phyloP scores from a whole-genome alignment of 2,797 vertebrate genomes.

The Neosilurus mollespiculum region DNA sequence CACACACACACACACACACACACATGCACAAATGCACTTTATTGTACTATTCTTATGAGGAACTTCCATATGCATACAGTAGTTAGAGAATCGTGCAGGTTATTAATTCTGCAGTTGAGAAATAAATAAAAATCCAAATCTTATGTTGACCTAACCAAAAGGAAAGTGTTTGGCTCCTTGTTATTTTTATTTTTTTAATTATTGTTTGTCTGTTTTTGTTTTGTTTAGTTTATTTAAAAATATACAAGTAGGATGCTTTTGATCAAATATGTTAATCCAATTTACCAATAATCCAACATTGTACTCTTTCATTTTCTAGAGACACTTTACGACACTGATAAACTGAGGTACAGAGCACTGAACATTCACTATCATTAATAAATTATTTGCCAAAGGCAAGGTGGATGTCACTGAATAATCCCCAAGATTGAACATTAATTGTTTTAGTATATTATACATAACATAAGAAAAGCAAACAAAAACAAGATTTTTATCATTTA shows the following conservation, averaged over 20 bases:
- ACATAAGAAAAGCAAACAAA: no score
- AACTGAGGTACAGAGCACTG: background rate
- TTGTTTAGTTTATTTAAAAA: background rate
- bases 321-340: background rate
- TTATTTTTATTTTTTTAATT: background rate
- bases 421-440: no score
- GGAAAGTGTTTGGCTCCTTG: background rate
- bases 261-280: background rate
- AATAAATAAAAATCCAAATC: background rate
- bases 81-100: background rate
- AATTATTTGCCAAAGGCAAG: no score
- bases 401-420: no score
- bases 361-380: no score
- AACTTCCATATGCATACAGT: background rate
- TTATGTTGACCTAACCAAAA: background rate
- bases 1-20: conserved; percentile 17
- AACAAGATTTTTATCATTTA: no score
- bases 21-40: background rate
- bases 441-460: no score
- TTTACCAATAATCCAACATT: background rate
- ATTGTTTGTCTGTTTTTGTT: background rate
- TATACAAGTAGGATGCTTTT: background rate
- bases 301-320: background rate
- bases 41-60: background rate
- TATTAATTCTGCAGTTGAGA: background rate